Percentiles rank a stretch among this genome's conserved stretches.
These are phyloP conservation scores for Baryphthengus martii DNA, from an alignment of 2,113 vertebrate species.

Conservation along the genomic window DNA sequence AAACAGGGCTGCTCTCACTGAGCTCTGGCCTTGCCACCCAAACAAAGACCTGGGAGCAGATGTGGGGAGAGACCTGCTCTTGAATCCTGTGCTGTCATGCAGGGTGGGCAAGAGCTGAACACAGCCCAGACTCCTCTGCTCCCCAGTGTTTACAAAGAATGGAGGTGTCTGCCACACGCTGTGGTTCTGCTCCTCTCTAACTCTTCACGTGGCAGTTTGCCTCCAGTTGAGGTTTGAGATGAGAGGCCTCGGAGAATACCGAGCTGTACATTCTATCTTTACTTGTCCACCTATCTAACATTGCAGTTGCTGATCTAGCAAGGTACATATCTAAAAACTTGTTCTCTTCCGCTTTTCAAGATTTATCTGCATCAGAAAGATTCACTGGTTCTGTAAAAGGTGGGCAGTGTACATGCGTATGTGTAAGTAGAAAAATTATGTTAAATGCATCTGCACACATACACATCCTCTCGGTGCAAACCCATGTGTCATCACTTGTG, in stretches of 20 bases:
- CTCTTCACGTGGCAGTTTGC: not conserved
- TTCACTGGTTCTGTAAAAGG: not conserved
- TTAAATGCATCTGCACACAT: not conserved
- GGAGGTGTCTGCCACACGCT: fast-evolving
- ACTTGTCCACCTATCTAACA: not conserved
- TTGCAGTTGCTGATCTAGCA: not conserved
- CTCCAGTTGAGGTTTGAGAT: not conserved
- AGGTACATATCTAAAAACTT: fast-evolving
- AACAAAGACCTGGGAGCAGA: not conserved
- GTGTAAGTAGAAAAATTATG: not conserved
- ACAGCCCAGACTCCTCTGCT: not conserved
- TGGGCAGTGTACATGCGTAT: fast-evolving
- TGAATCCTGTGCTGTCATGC: not conserved
- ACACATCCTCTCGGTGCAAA: not conserved
- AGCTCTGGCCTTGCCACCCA: not conserved
- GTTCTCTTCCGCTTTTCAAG: not conserved
- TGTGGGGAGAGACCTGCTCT: not conserved
- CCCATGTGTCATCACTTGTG: not conserved
- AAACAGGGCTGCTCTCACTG: not conserved
- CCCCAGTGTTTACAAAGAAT: not conserved
- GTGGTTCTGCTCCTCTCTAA: not conserved
- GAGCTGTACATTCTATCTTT: fast-evolving
- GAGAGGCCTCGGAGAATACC: not conserved
- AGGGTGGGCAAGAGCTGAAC: not conserved
- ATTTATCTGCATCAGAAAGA: not conserved